Base-by-base conservation (phyloP, 2,797 vertebrate species). In the Oreonectes daqikongensis region DNA sequence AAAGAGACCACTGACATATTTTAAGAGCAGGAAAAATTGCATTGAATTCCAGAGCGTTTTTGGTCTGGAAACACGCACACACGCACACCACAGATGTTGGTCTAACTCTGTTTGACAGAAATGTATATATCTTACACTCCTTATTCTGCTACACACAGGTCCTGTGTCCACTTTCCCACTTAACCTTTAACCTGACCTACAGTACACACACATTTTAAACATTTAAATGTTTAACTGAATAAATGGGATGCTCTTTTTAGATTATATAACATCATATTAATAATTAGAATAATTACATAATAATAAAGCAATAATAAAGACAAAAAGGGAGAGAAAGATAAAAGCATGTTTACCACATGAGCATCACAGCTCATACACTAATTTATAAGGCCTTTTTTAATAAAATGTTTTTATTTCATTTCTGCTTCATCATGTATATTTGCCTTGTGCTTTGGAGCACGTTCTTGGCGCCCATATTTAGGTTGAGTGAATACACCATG, bases 41-140 rank as follows among this genome's bases (percentile, higher is more conserved):
- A 61, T 35, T 59, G 53, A 17, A 55, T 70, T 42, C 68, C 50
- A 69, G 20, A 57, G 38, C 9, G 0, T 48, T 60, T 70, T 60
- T 65, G 35, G 3, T 40, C 61, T n/a, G n/a, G 38, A 76, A 59
- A 63, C 71, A 83, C 81, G 76, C 68, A 72, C 67, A 70, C 60
- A 72, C 44, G 66, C 10, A 12, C 40, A 42, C 40, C 82, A 79
- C 89, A 90, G 87, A 91, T 90, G 90, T 90, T 87, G 76, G 55
- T 79, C 79, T 83, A 74, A 40, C 32, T 79, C 57, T 66, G 28
- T 79, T 30, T 61, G 46, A 69, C 57, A 30, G 64, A 44, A 53
- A 78, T 85, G 83, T 88, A 80, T 89, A 88, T 88, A 88, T 85
- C 83, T 79, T 66, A 78, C 82, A 79, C 81, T 85, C 86, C n/a